These are phyloP conservation scores for Bos indicus DNA, from an alignment of 2,113 vertebrate genomes.

Conservation along the genomic window DNA sequence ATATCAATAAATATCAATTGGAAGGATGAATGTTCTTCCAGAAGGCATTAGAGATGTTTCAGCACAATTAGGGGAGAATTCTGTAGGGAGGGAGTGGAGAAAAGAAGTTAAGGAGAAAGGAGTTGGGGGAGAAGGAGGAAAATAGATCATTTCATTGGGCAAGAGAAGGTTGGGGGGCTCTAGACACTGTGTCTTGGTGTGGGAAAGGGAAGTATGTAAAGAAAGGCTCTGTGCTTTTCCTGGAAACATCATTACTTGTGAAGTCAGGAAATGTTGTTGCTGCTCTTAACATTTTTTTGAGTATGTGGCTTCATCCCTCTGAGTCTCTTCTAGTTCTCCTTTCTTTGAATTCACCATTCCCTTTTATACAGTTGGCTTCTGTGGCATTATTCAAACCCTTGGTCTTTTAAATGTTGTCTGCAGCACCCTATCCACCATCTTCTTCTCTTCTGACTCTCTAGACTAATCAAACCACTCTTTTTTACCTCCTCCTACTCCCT, in stretches of 20 bases:
- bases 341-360: not conserved
- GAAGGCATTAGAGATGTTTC: not conserved
- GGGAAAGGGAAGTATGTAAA: not conserved
- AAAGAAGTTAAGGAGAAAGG: not conserved
- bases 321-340: not conserved
- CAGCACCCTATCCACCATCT: not conserved
- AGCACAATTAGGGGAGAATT: not conserved
- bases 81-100: not conserved
- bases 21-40: not conserved
- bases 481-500: not conserved
- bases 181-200: not conserved
- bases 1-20: not conserved
- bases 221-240: not conserved
- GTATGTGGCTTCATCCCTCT: not conserved
- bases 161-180: not conserved
- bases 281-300: not conserved
- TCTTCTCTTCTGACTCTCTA: not conserved
- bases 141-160: not conserved
- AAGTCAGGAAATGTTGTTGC: not conserved
- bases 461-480: not conserved
- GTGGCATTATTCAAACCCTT: not conserved
- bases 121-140: not conserved
- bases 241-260: not conserved
- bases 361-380: not conserved
- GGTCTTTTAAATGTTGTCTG: not conserved